Evolutionary conservation across 2,113 vertebrate genomes (phyloP), one percentile per base, ranked within the genome.

Genomic region (Tenrec ecaudatus): DNA sequence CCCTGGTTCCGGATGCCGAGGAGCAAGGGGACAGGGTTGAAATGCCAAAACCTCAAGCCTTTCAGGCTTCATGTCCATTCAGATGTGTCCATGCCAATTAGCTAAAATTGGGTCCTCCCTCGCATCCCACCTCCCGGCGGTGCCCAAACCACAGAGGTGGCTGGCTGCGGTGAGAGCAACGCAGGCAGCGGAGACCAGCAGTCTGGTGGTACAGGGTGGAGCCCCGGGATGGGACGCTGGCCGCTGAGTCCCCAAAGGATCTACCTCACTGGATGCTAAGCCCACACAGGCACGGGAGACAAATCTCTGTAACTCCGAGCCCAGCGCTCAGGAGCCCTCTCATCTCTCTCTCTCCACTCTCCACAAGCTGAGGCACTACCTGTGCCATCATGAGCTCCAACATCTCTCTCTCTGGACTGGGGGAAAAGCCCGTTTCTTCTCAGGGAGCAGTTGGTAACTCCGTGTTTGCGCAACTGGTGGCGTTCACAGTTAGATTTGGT

Each of bases 401-500:
- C 98, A 81, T 98, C 98, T 27, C 97, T 97, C 31, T 98, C 98
- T 95, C 98, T 96, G 89, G 93, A 96, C 94, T 97, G 98, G 77
- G 88, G 53, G 11, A 98, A 87, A 93, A 98, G 94, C 89, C 98
- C 98, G 80, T 98, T 99, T 96, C 98, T 98, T 76, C 98, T 97
- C 96, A 98, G 98, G 53, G 96, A 97, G 76, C 98, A 97, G 97
- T 98, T 98, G 87, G 98, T 98, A 88, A 98, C 97, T 94, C 98
- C 98, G 29, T 98, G 98, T 96, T 99, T 99, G 96, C 98, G 97
- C 96, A 99, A 98, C 96, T 99, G 98, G 98, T 99, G 99, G 95
- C 99, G 98, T 98, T 99, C 98, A 97, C 99, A 98, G 98, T 98
- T 99, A 92, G 98, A 99, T 97, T 99, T 99, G 96, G 98, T 99